Evolutionary conservation across 2,888 invertebrate species (phyloP).

Genomic region (Melieria crassipennis): DNA sequence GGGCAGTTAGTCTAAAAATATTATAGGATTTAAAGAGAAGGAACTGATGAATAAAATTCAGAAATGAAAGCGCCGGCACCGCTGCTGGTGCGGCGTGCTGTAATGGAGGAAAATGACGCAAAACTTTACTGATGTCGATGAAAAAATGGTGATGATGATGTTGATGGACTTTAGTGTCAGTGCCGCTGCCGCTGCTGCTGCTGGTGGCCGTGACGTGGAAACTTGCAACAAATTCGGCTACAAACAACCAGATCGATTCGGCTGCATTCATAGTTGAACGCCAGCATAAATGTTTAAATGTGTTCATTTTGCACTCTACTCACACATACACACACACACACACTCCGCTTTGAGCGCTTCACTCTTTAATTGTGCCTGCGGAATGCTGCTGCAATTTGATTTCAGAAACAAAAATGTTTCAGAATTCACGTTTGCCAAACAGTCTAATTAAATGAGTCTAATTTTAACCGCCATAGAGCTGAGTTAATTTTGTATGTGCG

Average conservation of each 20-base stretch:
- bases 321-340: neutral
- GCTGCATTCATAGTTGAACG: neutral
- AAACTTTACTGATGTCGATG: no score
- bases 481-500: no score
- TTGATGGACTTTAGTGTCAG: slow-evolving; percentile 34
- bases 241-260: neutral
- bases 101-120: no score
- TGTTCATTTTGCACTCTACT: no score
- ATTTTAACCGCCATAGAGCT: no score
- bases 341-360: neutral
- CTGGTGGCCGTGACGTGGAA: neutral
- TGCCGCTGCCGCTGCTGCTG: neutral
- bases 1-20: no score
- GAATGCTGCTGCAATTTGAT: neutral
- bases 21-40: no score
- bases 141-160: neutral
- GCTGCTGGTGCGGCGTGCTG: no score
- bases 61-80: no score
- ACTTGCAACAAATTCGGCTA: neutral
- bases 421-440: neutral
- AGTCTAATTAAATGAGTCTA: no score
- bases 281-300: no score
- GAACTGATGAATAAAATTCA: no score
- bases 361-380: neutral
- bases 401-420: neutral